phyloP scores from a whole-genome alignment of 2,113 vertebrate species.

The Corythornis vintsioides region DNA sequence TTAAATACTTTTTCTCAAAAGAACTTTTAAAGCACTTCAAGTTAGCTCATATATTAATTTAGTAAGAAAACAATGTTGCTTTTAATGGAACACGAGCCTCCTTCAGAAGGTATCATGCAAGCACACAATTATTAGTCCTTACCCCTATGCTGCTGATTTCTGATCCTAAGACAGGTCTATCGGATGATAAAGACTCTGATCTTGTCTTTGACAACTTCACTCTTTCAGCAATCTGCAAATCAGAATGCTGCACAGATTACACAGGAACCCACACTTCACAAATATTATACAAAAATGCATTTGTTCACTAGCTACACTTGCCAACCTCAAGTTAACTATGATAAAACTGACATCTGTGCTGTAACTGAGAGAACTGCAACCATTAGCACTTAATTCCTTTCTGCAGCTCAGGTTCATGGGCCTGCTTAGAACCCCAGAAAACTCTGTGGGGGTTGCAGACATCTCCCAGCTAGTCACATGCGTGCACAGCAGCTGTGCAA shows the following conservation, averaged over 20 bases:
- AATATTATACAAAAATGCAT: neutral
- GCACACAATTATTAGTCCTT: slow-evolving; percentile 53
- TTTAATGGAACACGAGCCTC: neutral
- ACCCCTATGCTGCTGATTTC: slow-evolving; percentile 92
- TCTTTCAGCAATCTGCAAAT: slow-evolving; percentile 85
- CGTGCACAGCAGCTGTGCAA: neutral
- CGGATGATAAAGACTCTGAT: slow-evolving; percentile 85
- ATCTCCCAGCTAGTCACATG: neutral
- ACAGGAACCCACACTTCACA: neutral
- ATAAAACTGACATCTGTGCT: neutral
- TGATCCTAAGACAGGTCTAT: slow-evolving; percentile 87
- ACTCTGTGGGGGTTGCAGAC: neutral
- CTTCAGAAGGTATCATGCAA: neutral
- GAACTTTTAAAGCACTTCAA: neutral
- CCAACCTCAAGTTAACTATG: slow-evolving; percentile 39
- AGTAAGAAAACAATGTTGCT: neutral
- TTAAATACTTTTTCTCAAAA: neutral
- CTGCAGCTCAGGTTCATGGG: neutral
- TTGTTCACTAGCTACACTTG: neutral
- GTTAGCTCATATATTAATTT: neutral
- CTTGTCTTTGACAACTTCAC: slow-evolving; percentile 91
- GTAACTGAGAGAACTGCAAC: neutral
- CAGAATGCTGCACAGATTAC: slow-evolving; percentile 16
- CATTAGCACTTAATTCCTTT: neutral
- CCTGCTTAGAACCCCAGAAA: neutral